These are phyloP conservation scores for Micropoecilia bifurca DNA, from an alignment of 2,797 vertebrate species.

Conservation along the genomic window DNA sequence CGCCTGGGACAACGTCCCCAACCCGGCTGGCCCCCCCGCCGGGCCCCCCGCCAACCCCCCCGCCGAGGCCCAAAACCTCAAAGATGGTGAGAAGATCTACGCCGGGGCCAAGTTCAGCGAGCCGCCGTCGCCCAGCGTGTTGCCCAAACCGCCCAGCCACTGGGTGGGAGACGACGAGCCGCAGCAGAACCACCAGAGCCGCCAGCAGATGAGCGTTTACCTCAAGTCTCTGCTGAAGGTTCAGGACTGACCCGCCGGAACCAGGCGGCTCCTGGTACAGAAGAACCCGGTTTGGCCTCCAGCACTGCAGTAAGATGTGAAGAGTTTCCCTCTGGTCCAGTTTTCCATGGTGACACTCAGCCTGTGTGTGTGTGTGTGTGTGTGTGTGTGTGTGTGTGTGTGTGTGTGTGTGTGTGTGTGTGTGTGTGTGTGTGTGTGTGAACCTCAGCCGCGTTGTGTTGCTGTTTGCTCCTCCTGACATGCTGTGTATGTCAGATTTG, in stretches of 20 bases:
- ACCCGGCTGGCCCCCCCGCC: constrained; percentile 63
- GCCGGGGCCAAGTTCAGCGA: constrained; percentile 96
- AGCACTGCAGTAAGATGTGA: constrained; percentile 80
- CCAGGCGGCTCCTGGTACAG: not conserved
- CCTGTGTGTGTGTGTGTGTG: constrained; percentile 14
- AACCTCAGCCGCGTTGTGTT: not conserved
- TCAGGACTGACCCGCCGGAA: constrained; percentile 63
- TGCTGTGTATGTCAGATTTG: constrained; percentile 2
- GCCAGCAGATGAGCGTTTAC: constrained; percentile 91
- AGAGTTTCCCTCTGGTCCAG: constrained; percentile 60
- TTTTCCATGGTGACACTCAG: constrained; percentile 36
- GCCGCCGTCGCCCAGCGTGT: constrained; percentile 93
- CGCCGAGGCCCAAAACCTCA: constrained; percentile 76
- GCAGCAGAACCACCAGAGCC: constrained; percentile 81
- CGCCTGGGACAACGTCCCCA: constrained; percentile 78
- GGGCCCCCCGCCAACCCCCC: constrained; percentile 70
- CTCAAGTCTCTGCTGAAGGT: constrained; percentile 94
- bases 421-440: too few relatives aligned
- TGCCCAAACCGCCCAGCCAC: constrained; percentile 94
- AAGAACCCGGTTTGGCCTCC: constrained; percentile 27
- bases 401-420: too few relatives aligned
- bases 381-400: too few relatives aligned
- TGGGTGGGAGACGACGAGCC: constrained; percentile 87
- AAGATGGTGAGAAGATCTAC: constrained; percentile 87
- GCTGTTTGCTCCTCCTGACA: constrained; percentile 30